These are phyloP conservation scores for Tachyglossus aculeatus DNA, from an alignment of 2,797 vertebrate genomes.

Conservation along the genomic window DNA sequence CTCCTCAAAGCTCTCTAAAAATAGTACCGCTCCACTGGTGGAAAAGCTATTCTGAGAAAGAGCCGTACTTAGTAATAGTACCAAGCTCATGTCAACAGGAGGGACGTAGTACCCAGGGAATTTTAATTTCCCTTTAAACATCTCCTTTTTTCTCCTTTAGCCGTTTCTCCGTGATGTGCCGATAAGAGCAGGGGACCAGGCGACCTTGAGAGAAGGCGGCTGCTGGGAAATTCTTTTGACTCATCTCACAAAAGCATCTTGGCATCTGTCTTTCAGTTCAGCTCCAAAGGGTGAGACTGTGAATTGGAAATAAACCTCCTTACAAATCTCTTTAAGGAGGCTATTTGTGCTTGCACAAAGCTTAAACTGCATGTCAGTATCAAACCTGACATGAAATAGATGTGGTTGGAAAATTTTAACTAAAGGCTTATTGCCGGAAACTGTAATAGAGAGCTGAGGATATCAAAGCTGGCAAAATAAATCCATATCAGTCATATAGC, in stretches of 20 bases:
- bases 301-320: neutral
- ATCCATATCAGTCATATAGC: accelerated
- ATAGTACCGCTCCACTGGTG: neutral
- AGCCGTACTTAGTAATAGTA: neutral
- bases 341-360: neutral
- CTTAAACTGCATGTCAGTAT: accelerated
- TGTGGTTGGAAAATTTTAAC: accelerated
- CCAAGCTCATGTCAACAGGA: neutral
- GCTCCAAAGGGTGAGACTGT: neutral
- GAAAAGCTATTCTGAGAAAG: conserved; percentile 38
- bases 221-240: accelerated
- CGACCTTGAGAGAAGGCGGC: neutral
- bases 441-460: accelerated
- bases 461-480: accelerated
- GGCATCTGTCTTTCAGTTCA: neutral
- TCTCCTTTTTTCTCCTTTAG: neutral
- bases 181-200: accelerated
- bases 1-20: conserved; percentile 20
- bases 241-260: neutral
- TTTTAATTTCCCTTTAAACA: neutral
- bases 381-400: accelerated
- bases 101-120: neutral
- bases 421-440: neutral
- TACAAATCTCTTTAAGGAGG: neutral
- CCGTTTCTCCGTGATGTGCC: neutral